These are phyloP conservation scores for Agrilus biguttatus DNA, from an alignment of 2,888 invertebrate species.

Conservation along the genomic window DNA sequence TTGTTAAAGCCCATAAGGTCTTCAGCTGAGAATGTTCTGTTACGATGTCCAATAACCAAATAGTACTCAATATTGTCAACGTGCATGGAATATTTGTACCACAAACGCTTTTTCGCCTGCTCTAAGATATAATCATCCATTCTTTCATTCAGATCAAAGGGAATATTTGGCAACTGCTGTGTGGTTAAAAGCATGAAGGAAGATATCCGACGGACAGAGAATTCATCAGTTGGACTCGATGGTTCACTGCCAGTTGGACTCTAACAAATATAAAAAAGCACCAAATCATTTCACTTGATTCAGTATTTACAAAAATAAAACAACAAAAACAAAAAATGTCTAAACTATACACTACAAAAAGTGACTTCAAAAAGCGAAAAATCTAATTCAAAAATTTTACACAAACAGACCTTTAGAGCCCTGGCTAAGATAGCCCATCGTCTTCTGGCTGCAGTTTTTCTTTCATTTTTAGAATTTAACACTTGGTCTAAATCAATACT, in stretches of 20 bases:
- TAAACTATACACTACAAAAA: neutral
- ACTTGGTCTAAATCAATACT: conserved; percentile 25
- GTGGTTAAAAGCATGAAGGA: conserved; percentile 42
- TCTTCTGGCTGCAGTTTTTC: conserved; percentile 43
- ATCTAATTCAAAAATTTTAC: neutral
- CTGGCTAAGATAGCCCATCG: conserved; percentile 58
- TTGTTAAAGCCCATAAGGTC: conserved; percentile 71
- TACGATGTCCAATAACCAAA: conserved; percentile 44
- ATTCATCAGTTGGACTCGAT: conserved; percentile 33
- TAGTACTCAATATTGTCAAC: conserved; percentile 35
- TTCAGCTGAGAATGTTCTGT: conserved; percentile 48
- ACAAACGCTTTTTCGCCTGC: conserved; percentile 35
- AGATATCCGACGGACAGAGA: conserved; percentile 42
- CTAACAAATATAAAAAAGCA: conserved; percentile 16
- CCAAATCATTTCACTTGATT: neutral
- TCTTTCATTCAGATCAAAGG: conserved; percentile 6
- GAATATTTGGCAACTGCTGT: conserved; percentile 23
- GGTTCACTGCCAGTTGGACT: conserved; percentile 31
- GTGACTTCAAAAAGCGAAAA: neutral
- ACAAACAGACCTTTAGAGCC: conserved; percentile 38
- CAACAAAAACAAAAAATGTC: neutral
- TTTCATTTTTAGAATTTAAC: conserved; percentile 25
- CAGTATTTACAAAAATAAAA: neutral
- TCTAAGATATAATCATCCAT: conserved; percentile 16
- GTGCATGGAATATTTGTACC: conserved; percentile 46